Evolutionary conservation across 2,797 vertebrate genomes (phyloP).

Genomic region (Gambusia yucatana): DNA sequence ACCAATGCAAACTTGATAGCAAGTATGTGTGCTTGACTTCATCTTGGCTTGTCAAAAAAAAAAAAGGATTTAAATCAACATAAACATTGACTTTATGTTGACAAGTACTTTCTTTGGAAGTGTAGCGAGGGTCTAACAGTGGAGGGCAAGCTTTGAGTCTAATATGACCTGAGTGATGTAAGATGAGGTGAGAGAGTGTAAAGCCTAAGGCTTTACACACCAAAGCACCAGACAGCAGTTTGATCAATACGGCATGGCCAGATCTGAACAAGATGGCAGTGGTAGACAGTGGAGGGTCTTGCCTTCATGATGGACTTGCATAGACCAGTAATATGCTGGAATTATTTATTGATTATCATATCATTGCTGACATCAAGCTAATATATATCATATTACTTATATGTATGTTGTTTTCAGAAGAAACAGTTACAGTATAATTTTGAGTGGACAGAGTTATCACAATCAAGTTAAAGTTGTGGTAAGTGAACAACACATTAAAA

Average conservation of each 20-base stretch:
- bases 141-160: conserved; percentile 44
- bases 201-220: conserved; percentile 63
- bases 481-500: not conserved
- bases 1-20: conserved; percentile 38
- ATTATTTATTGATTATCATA: not conserved
- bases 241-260: conserved; percentile 63
- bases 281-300: conserved; percentile 20
- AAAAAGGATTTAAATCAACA: not conserved
- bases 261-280: conserved; percentile 21
- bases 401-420: not conserved
- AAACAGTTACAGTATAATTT: not conserved
- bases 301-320: conserved; percentile 10
- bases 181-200: conserved; percentile 47
- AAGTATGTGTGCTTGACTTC: conserved; percentile 25
- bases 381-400: not conserved
- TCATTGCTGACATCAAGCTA: not conserved
- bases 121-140: conserved; percentile 36
- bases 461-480: not conserved
- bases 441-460: not conserved
- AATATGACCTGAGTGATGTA: conserved; percentile 63
- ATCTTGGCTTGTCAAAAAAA: conserved; percentile 32
- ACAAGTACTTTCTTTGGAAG: conserved; percentile 52
- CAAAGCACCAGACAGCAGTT: conserved; percentile 56
- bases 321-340: not conserved
- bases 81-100: conserved; percentile 37